These are phyloP conservation scores for Cryptocheilus praepositus DNA, from an alignment of 2,888 invertebrate genomes.

Conservation along the genomic window DNA sequence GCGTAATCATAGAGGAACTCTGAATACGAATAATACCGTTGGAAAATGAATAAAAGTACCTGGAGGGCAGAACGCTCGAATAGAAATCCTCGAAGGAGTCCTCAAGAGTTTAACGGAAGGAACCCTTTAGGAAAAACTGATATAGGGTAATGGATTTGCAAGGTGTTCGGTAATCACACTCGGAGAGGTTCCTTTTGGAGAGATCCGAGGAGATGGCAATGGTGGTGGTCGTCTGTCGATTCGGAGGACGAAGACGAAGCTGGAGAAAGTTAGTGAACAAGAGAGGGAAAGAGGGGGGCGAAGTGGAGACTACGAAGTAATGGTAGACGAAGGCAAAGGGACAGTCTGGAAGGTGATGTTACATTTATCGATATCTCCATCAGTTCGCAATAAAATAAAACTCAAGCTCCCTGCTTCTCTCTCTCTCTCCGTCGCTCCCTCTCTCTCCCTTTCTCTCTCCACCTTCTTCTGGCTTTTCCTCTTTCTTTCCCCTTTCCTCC, in stretches of 20 bases:
- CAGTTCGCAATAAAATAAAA: conserved; percentile 65
- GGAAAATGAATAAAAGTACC: conserved; percentile 32
- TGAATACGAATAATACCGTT: conserved; percentile 39
- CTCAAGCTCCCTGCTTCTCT: conserved; percentile 33
- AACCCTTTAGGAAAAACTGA: conserved; percentile 55
- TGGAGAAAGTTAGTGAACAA: conserved; percentile 25
- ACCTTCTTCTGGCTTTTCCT: conserved; percentile 1
- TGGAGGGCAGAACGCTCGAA: conserved; percentile 23
- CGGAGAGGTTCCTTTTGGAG: conserved; percentile 36
- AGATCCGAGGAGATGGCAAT: conserved; percentile 25
- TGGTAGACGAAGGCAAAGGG: conserved; percentile 24
- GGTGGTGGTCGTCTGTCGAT: conserved; percentile 8
- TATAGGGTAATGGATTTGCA: conserved; percentile 60
- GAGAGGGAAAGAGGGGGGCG: conserved; percentile 15
- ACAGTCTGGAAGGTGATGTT: conserved; percentile 59
- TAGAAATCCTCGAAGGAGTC: conserved; percentile 34
- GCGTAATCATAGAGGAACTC: conserved; percentile 27
- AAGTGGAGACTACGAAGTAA: neutral
- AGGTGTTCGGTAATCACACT: conserved; percentile 59
- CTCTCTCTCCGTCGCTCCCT: conserved; percentile 22
- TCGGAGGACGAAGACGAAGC: conserved; percentile 13
- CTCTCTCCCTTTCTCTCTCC: conserved; percentile 5
- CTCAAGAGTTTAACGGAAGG: conserved; percentile 29
- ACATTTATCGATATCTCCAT: conserved; percentile 68
- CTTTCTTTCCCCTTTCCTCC: conserved; percentile 24